Percentiles rank a stretch among this genome's conserved stretches.
phyloP scores from a whole-genome alignment of 2,797 vertebrate species.

The Lemur catta region DNA sequence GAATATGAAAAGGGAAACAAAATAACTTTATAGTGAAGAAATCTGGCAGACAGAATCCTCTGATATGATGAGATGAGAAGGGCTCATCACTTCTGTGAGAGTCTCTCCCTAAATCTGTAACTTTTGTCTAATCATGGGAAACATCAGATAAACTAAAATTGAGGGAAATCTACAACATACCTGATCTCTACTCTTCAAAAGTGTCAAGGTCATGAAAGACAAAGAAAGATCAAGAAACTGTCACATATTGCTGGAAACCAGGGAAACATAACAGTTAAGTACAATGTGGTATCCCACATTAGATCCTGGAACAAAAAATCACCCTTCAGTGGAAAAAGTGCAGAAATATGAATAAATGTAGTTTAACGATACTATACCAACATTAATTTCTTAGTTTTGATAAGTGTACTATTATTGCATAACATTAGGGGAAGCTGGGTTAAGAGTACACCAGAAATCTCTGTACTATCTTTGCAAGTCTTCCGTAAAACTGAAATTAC shows the following conservation, averaged over 20 bases:
- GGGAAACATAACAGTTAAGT: not conserved
- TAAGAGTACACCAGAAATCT: not conserved
- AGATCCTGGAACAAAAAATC: not conserved
- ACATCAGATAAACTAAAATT: not conserved
- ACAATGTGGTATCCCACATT: not conserved
- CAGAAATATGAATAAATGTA: not conserved
- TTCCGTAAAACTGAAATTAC: conserved; percentile 27
- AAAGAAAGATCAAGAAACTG: not conserved
- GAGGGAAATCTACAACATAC: not conserved
- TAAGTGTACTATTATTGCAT: not conserved
- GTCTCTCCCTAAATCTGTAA: not conserved
- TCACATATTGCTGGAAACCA: not conserved
- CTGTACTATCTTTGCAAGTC: not conserved
- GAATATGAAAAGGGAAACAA: not conserved
- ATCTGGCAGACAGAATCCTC: not conserved
- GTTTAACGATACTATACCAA: not conserved
- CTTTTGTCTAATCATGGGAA: not conserved
- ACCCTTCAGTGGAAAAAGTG: not conserved
- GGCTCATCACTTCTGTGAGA: not conserved
- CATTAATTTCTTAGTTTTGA: conserved; percentile 1
- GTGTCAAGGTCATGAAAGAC: not conserved
- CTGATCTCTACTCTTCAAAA: not conserved
- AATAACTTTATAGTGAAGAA: not conserved
- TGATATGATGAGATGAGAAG: not conserved
- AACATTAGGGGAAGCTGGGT: not conserved